Evolutionary conservation across 2,113 vertebrate genomes (phyloP).

Genomic region (Atrichornis clamosus): DNA sequence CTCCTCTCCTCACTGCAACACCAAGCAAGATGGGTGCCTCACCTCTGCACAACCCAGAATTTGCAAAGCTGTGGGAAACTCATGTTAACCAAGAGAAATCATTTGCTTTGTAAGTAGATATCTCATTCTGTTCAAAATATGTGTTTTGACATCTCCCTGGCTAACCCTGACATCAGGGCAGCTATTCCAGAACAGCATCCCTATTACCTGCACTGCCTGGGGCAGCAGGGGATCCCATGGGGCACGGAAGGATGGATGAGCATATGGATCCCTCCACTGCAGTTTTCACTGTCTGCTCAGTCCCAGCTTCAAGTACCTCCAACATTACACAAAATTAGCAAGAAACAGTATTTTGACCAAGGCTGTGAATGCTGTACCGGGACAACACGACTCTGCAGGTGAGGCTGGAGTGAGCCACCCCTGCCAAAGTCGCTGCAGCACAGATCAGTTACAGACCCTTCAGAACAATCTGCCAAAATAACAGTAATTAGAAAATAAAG

Average conservation of each 20-base stretch:
- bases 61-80: neutral
- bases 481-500: neutral
- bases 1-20: neutral
- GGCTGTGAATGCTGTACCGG: accelerated
- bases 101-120: neutral
- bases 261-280: neutral
- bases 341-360: neutral
- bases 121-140: neutral
- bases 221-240: accelerated
- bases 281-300: neutral
- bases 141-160: neutral
- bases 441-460: neutral
- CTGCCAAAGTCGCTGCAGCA: neutral
- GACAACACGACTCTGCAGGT: neutral
- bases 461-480: neutral
- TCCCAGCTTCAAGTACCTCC: neutral
- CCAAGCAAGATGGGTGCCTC: neutral
- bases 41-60: neutral
- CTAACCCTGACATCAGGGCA: neutral
- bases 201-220: neutral
- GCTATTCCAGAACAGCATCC: neutral
- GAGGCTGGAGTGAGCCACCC: neutral
- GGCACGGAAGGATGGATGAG: neutral
- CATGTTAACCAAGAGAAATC: neutral
- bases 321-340: neutral